A percentile compares a stretch with the other conserved stretches of the same genome.
Conservation (phyloP, 2,888 invertebrate species). For the Notodonta dromedarius region DNA sequence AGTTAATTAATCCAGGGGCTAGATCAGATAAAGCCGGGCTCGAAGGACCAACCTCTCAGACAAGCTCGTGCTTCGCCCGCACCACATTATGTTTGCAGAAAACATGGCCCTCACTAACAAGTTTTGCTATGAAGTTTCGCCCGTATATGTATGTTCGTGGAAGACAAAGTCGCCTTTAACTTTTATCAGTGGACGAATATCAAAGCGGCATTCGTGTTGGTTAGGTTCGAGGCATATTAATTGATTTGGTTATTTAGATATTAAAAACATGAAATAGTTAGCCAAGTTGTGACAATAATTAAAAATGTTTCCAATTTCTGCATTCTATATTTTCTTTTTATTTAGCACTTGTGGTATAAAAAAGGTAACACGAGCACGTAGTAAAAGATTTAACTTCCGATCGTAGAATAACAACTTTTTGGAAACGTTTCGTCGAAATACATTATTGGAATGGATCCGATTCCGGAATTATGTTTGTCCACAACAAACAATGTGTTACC, state of each 20-base stretch:
- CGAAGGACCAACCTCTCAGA: conserved; percentile 57
- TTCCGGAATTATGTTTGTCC: conserved; percentile 49
- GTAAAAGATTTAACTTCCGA: neutral
- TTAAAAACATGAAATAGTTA: too few relatives aligned
- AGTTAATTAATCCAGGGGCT: conserved; percentile 78
- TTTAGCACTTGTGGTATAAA: too few relatives aligned
- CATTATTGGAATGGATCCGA: conserved; percentile 45
- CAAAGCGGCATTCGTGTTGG: conserved; percentile 3
- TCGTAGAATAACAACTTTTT: conserved; percentile 28
- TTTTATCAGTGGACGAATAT: conserved; percentile 8
- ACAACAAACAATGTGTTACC: conserved; percentile 49
- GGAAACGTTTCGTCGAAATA: conserved; percentile 29
- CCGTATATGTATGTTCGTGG: conserved; percentile 20
- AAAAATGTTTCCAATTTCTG: neutral
- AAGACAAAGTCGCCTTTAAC: conserved; percentile 7
- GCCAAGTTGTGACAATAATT: too few relatives aligned
- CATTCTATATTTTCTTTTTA: neutral
- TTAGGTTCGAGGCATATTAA: neutral
- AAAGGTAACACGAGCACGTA: too few relatives aligned
- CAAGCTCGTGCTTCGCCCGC: conserved; percentile 27
- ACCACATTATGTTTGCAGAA: conserved; percentile 42
- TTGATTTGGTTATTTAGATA: neutral
- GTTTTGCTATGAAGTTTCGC: conserved; percentile 30
- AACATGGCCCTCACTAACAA: conserved; percentile 31
- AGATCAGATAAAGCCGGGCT: conserved; percentile 74